Evolutionary conservation across 2,888 invertebrate genomes (phyloP), one percentile per base, ranked within the genome.

Genomic region (Thymelicus acteon): DNA sequence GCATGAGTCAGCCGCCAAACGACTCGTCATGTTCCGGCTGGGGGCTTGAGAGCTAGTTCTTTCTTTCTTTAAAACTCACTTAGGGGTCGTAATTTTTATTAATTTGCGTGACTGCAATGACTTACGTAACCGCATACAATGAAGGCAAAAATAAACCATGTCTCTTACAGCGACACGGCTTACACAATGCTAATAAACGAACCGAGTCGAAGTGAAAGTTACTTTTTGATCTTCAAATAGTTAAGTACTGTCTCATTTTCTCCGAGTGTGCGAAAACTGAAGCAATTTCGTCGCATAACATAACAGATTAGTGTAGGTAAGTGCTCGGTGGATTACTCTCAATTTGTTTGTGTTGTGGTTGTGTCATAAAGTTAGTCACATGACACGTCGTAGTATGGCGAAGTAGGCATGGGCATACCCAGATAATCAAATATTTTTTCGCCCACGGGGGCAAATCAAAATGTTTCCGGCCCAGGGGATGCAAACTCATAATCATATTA

Each of bases 171-270:
- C 67, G 48, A 66, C 57, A 58, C 52, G 54, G 15, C 24, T 67
- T 67, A 67, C 60, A 67, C 67, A 67, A 67, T 71, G 60, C 49
- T 15, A 58, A 58, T 63, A 69, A 71, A 71, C 65, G 48, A 52
- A 64, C 47, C 39, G 15, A 48, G 37, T 44, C 19, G 40, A 52
- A 40, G 67, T 60, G 67, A 67, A 67, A 67, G 67, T 67, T 13
- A 67, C 48, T 60, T 67, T 67, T 60, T 48, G 60, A 60, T 39
- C 60, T 8, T 37, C 48, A 47, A 47, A 54, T 2, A 24, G 24
- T 1, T 24, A 31, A 3, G 31, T 31, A 8, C 54, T 0, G 48
- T 48, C 13, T 5, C n/a, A 57, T 57, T 47, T 57, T 66, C 58
- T 66, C 47, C 12, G 31, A 58, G 47, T 44, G 44, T 49, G 60